Evolutionary conservation across 2,113 vertebrate species (phyloP).

Genomic region (Alethe castanea): DNA sequence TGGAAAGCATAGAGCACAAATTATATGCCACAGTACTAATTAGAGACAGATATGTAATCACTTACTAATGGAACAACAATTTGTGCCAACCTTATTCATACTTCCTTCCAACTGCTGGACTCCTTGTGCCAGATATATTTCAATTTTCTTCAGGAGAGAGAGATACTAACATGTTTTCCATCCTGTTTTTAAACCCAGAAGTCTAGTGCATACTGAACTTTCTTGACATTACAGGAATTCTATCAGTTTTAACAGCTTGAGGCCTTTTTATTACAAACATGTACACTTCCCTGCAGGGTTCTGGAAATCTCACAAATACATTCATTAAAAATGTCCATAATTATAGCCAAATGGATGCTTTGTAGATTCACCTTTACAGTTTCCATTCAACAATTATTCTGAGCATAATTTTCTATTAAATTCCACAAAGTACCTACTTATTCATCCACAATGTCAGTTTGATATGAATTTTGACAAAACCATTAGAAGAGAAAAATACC

Average conservation of each 20-base stretch:
- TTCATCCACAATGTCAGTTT: constrained; percentile 31
- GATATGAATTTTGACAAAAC: constrained; percentile 9
- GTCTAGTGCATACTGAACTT: constrained; percentile 63
- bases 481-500: constrained; percentile 8
- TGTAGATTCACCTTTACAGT: constrained; percentile 36
- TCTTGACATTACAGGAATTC: constrained; percentile 67
- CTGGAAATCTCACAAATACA: constrained; percentile 62
- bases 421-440: constrained; percentile 40
- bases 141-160: constrained; percentile 55
- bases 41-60: constrained; percentile 45
- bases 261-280: constrained; percentile 64
- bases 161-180: constrained; percentile 52
- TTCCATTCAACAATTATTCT: constrained; percentile 45
- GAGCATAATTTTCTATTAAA: constrained; percentile 47
- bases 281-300: constrained; percentile 60
- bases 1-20: not conserved
- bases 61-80: constrained; percentile 26
- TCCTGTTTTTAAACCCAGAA: constrained; percentile 65
- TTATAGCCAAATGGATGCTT: constrained; percentile 36
- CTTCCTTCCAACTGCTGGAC: constrained; percentile 48
- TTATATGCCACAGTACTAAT: constrained; percentile 41
- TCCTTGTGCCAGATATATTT: constrained; percentile 52
- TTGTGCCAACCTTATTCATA: constrained; percentile 57
- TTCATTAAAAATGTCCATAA: constrained; percentile 61
- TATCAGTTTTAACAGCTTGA: constrained; percentile 75